Conservation (phyloP, 1,140 invertebrate species). For the Stegodyphus dumicola region DNA sequence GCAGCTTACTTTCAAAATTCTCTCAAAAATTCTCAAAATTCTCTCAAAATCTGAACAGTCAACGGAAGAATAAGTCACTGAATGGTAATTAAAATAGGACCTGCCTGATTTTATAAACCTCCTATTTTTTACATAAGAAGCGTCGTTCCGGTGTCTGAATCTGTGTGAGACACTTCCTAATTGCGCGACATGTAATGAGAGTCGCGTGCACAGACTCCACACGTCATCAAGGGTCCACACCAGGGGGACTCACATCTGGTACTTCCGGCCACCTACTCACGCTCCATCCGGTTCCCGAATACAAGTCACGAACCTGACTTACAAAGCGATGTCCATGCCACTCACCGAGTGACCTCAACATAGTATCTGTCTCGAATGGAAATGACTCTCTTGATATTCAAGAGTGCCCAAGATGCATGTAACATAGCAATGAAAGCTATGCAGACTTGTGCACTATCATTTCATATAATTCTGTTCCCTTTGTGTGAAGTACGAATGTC, state of each 20-base stretch:
- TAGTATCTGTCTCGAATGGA: not conserved
- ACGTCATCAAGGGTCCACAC: conserved; percentile 34
- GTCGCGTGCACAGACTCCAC: conserved; percentile 49
- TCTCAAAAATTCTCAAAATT: too few relatives aligned
- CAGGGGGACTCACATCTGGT: conserved; percentile 38
- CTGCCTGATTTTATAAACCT: too few relatives aligned
- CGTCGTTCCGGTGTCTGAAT: conserved; percentile 10
- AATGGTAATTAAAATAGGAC: too few relatives aligned
- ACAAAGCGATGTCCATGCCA: conserved; percentile 32
- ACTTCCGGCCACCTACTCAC: conserved; percentile 49
- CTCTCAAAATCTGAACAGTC: too few relatives aligned
- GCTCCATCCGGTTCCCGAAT: conserved; percentile 35
- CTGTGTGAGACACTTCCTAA: conserved; percentile 51
- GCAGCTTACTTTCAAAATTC: too few relatives aligned
- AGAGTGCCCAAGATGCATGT: too few relatives aligned
- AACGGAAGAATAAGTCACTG: too few relatives aligned
- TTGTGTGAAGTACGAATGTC: too few relatives aligned
- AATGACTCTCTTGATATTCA: too few relatives aligned
- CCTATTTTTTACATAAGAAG: not conserved
- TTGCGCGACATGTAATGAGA: conserved; percentile 47
- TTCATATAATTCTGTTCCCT: too few relatives aligned
- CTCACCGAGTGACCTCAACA: not conserved
- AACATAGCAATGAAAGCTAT: too few relatives aligned
- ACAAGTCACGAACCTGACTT: conserved; percentile 44
- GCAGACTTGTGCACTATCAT: too few relatives aligned